Percentiles rank a stretch among this genome's conserved stretches.
Evolutionary conservation across 1,140 invertebrate species (phyloP).

Genomic region (Drosophila kohkoa): DNA sequence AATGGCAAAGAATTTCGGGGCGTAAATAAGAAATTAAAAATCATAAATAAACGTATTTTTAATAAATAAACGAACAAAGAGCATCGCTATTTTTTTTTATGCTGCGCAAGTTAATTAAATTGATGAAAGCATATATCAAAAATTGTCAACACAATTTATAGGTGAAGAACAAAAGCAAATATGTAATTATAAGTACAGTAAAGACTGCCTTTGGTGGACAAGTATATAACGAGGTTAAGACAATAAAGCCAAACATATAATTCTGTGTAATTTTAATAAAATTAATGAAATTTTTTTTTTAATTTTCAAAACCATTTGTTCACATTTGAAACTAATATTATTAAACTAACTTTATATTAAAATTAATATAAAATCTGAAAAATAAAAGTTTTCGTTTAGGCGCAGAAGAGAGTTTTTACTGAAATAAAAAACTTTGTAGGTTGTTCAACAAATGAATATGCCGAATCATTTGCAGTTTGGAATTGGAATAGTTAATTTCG

Average conservation of each 20-base stretch:
- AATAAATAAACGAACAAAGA: conserved; percentile 8
- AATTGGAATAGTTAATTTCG: neutral
- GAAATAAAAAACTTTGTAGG: neutral
- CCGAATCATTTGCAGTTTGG: neutral
- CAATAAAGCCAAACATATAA: no score
- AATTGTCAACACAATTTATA: conserved; percentile 18
- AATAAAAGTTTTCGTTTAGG: no score
- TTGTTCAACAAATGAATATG: neutral
- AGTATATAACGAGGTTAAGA: no score
- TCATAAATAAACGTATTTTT: conserved; percentile 17
- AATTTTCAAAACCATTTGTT: no score
- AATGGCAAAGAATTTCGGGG: conserved; percentile 36
- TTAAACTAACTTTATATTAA: no score
- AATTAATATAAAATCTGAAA: no score
- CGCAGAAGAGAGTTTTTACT: no score
- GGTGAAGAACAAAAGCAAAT: neutral
- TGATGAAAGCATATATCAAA: conserved; percentile 48
- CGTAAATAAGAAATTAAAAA: conserved; percentile 59
- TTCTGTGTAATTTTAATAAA: no score
- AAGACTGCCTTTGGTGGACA: no score
- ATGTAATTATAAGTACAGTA: neutral
- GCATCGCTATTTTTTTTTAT: neutral
- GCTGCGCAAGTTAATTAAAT: conserved; percentile 29
- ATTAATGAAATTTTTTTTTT: no score
- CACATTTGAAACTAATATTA: no score